Evolutionary conservation across 2,888 invertebrate species (phyloP).

Genomic region (Epirrhoe alternata): DNA sequence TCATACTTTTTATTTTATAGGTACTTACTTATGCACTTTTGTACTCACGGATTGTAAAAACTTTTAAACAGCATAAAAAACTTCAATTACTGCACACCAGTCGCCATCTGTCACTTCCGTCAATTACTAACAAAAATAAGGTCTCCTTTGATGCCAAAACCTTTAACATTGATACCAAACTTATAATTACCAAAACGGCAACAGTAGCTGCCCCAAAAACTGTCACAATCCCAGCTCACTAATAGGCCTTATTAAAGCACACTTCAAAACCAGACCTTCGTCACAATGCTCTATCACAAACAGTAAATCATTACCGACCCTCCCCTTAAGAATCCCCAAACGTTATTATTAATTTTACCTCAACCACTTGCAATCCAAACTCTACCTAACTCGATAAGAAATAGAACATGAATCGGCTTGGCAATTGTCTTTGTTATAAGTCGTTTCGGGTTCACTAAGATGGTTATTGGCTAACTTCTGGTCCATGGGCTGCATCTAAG

Average conservation of each 20-base stretch:
- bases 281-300: conserved; percentile 63
- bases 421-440: conserved; percentile 58
- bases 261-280: conserved; percentile 64
- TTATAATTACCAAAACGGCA: conserved; percentile 25
- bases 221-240: conserved; percentile 56
- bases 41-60: too few species aligned
- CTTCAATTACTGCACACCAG: not conserved
- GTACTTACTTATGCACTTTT: too few species aligned
- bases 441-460: conserved; percentile 57
- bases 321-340: conserved; percentile 73
- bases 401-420: conserved; percentile 63
- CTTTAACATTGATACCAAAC: conserved; percentile 30
- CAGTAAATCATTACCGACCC: conserved; percentile 61
- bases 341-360: conserved; percentile 72
- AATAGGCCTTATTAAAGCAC: conserved; percentile 65
- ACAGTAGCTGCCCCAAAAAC: conserved; percentile 47
- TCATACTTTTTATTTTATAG: too few species aligned
- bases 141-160: conserved; percentile 14
- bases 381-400: conserved; percentile 52
- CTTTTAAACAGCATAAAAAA: too few species aligned
- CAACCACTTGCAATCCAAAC: conserved; percentile 49
- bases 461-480: conserved; percentile 82
- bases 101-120: not conserved
- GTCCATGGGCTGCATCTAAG: conserved; percentile 83
- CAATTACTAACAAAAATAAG: not conserved